phyloP scores from a whole-genome alignment of 2,113 vertebrate genomes.

The Gambusia holbrooki region DNA sequence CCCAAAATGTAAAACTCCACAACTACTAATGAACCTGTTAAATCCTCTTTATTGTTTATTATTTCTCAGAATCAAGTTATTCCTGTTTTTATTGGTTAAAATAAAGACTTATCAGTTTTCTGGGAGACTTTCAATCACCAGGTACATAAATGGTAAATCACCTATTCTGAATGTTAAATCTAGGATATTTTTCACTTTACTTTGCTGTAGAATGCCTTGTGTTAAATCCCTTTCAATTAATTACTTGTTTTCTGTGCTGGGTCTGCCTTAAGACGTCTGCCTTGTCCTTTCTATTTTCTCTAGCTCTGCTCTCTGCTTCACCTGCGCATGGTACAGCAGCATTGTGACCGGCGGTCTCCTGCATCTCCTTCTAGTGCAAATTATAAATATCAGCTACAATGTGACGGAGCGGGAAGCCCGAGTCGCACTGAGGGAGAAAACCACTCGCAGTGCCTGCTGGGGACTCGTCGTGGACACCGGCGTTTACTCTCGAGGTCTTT shows the following conservation, averaged over 20 bases:
- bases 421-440: conserved; percentile 86
- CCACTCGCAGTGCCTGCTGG: conserved; percentile 81
- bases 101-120: too few relatives aligned
- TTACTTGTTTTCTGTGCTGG: background rate
- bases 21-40: too few relatives aligned
- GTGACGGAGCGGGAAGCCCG: conserved; percentile 94
- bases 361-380: conserved; percentile 90
- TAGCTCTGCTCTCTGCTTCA: conserved; percentile 93
- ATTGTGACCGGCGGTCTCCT: conserved; percentile 90
- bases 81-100: too few relatives aligned
- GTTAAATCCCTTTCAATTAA: too few relatives aligned
- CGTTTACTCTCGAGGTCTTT: conserved; percentile 85
- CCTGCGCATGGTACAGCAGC: conserved; percentile 95
- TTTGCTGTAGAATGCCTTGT: too few relatives aligned
- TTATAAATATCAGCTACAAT: conserved; percentile 94
- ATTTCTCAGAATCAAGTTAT: too few relatives aligned
- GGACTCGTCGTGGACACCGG: conserved; percentile 92
- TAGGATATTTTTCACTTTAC: too few relatives aligned
- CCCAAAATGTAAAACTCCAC: too few relatives aligned
- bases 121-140: too few relatives aligned
- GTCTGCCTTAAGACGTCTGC: background rate
- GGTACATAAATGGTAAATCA: too few relatives aligned
- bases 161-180: too few relatives aligned
- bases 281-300: conserved; percentile 24
- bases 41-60: too few relatives aligned